These are phyloP conservation scores for Ephydatia muelleri DNA, from an alignment of 37 sponge, comb jelly and placozoan genomes.

Conservation along the genomic window DNA sequence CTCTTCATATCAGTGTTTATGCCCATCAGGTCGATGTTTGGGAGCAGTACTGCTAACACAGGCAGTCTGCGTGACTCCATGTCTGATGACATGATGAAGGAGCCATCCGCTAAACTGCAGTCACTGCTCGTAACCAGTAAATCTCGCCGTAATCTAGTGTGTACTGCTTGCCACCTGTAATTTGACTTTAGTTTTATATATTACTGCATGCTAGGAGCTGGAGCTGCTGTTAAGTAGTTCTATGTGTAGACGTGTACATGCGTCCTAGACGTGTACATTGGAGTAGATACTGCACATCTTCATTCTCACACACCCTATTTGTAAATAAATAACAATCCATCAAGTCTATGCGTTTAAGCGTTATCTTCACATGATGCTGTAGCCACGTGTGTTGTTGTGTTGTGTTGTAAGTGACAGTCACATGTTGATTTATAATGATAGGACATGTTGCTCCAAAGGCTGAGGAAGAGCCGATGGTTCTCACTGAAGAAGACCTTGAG, in stretches of 20 bases:
- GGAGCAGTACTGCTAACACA: conserved; percentile 25
- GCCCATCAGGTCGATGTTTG: conserved; percentile 21
- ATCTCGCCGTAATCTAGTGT: too few species aligned
- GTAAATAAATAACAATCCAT: too few species aligned
- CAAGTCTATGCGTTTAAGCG: too few species aligned
- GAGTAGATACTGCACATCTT: too few species aligned
- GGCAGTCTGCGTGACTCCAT: conserved; percentile 13
- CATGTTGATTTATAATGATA: background rate
- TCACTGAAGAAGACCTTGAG: conserved; percentile 48
- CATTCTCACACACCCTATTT: too few species aligned
- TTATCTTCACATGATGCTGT: too few species aligned
- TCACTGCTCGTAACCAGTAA: background rate
- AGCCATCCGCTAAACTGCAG: background rate
- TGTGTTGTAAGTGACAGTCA: background rate
- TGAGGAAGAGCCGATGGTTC: background rate
- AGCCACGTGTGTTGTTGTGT: background rate
- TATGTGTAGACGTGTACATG: too few species aligned
- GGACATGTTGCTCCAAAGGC: background rate
- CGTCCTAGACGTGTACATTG: too few species aligned
- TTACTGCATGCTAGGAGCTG: too few species aligned
- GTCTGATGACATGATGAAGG: conserved; percentile 6
- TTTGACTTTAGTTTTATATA: too few species aligned
- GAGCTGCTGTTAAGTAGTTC: too few species aligned
- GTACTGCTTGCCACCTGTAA: too few species aligned
- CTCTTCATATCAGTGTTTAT: background rate